phyloP scores from a whole-genome alignment of 1,140 invertebrate species.

The Drosophila paulistorum region DNA sequence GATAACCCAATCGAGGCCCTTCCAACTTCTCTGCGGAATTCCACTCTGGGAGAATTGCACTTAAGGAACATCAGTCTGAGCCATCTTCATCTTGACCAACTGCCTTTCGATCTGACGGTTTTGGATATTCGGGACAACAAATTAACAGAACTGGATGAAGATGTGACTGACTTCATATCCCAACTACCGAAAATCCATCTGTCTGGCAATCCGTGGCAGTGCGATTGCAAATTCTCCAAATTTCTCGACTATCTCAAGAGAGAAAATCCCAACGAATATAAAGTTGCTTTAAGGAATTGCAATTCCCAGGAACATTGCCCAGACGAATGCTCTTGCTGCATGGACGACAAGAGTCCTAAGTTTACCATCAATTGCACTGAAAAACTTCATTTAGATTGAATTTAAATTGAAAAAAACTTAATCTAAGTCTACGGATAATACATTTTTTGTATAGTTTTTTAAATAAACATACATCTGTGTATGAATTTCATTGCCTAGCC shows the following conservation, averaged over 20 bases:
- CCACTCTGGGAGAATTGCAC: not conserved
- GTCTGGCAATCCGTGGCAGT: not conserved
- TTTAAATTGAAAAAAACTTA: too few species aligned
- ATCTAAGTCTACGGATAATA: too few species aligned
- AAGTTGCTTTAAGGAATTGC: not conserved
- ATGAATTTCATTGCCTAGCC: too few species aligned
- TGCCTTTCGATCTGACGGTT: not conserved
- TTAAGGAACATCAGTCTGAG: not conserved
- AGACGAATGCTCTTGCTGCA: not conserved
- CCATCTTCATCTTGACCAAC: not conserved
- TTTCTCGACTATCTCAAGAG: not conserved
- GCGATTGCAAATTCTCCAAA: not conserved
- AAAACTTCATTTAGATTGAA: too few species aligned
- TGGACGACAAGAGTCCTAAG: not conserved
- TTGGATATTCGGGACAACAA: not conserved
- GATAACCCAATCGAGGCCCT: not conserved
- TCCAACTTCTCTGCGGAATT: not conserved
- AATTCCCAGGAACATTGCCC: not conserved
- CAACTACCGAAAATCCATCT: not conserved
- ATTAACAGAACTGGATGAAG: not conserved
- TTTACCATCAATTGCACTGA: not conserved
- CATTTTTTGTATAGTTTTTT: too few species aligned
- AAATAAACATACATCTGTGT: too few species aligned
- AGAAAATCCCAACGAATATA: not conserved
- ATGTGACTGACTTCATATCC: not conserved